Evolutionary conservation across 2,888 invertebrate genomes (phyloP), one percentile per base, ranked within the genome.

Genomic region (Coleophora deauratella): DNA sequence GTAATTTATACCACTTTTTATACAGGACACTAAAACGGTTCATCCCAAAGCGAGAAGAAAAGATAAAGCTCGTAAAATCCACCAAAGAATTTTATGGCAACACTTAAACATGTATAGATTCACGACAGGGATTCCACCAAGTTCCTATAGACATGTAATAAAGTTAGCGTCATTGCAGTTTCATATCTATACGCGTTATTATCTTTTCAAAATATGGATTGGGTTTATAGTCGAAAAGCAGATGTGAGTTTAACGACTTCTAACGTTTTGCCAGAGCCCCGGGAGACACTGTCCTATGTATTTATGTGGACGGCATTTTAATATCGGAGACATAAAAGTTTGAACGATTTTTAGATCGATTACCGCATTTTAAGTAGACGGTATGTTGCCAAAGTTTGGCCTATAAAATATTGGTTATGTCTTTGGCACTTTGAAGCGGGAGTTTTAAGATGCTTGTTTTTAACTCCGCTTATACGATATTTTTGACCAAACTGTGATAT

Each of bases 201-300:
- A 54, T 52, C 52, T 51, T 54, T 46, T 43, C 51, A 46, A 51
- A 52, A 55, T 55, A 52, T 52, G 52, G 51, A 55, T 55, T 55
- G 49, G 50, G 41, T 47, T 43, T 46, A 38, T 38, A 43, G 42
- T 42, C 48, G 41, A 49, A 48, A 52, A 52, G 28, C 37, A 41
- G 34, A 50, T 44, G 45, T 8, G 45, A 47, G 39, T 50, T 52
- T 52, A 48, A 52, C 49, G 48, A 44, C 45, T 52, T 41, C 41
- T 34, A 41, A 36, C 44, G 43, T 40, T 43, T 43, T 39, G 31
- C 11, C n/a, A 10, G 37, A 42, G 41, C 14, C 37, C 37, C 31
- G 37, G 31, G 21, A 35, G 13, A 28, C 31, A 30, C 31, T 33
- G 33, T 38, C 33, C 10, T 7, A 31, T 10, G 31, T 31, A 31